phyloP scores from a whole-genome alignment of 2,888 invertebrate species.

The Masnerella sp. region DNA sequence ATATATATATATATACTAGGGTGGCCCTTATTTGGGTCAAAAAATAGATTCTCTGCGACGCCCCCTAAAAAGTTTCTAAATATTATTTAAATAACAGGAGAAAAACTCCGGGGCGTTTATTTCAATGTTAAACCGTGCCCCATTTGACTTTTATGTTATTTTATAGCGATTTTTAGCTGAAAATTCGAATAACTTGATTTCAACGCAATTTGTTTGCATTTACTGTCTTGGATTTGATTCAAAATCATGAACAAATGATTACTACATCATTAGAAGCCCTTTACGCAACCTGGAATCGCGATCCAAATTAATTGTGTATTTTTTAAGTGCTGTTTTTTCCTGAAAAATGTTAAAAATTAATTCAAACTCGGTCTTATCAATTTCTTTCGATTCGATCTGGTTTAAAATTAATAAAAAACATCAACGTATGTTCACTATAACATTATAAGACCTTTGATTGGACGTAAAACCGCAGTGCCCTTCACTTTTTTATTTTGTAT shows the following conservation, averaged over 20 bases:
- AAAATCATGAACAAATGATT: conserved; percentile 2
- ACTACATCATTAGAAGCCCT: conserved; percentile 2
- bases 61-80: too few species aligned
- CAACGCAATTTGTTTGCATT: conserved; percentile 8
- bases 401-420: conserved; percentile 12
- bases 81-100: too few species aligned
- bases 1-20: too few species aligned
- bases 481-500: conserved; percentile 6
- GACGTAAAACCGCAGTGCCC: not conserved
- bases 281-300: conserved; percentile 3
- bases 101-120: too few species aligned
- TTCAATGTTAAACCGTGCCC: conserved; percentile 6
- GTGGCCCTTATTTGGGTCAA: too few species aligned
- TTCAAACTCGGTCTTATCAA: conserved; percentile 1
- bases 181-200: conserved; percentile 6
- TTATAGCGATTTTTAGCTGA: not conserved
- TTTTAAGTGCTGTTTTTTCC: conserved; percentile 5
- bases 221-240: conserved; percentile 6
- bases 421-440: conserved; percentile 3
- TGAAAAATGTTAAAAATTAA: conserved; percentile 1
- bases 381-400: conserved; percentile 4
- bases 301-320: not conserved
- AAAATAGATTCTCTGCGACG: too few species aligned
- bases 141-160: conserved; percentile 5
- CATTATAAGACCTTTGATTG: conserved; percentile 2